Evolutionary conservation across 2,797 vertebrate genomes (phyloP).

Genomic region (Otolemur crassicaudatus): DNA sequence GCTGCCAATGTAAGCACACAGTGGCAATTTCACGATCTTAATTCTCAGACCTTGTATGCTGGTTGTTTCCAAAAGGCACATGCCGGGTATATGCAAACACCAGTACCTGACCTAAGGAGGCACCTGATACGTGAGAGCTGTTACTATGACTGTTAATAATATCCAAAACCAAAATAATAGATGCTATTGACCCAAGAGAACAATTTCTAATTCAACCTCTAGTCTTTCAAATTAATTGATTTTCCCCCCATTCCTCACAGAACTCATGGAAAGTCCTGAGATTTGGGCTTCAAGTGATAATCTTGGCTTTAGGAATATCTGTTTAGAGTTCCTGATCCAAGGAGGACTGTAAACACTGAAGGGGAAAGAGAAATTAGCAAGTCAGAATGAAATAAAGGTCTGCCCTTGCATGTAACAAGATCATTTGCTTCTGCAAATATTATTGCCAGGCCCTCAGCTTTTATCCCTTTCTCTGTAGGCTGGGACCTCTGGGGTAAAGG

Average conservation of each 20-base stretch:
- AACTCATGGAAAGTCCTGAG: not conserved
- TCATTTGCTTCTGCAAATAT: slow-evolving; percentile 35
- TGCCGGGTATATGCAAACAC: not conserved
- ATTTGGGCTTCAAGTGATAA: slow-evolving; percentile 13
- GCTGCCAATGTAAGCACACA: too few relatives aligned
- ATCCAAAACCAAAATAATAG: not conserved
- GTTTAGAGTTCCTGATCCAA: not conserved
- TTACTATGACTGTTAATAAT: not conserved
- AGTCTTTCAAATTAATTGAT: slow-evolving; percentile 44
- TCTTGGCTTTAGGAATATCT: slow-evolving; percentile 51
- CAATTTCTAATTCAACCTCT: slow-evolving; percentile 37
- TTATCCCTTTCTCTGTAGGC: slow-evolving; percentile 59
- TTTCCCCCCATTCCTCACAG: not conserved
- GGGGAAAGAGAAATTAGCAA: slow-evolving; percentile 41
- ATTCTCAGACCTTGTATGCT: not conserved
- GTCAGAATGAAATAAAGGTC: not conserved
- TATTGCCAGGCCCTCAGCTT: slow-evolving; percentile 61
- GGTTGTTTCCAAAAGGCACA: not conserved
- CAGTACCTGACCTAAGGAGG: not conserved
- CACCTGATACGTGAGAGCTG: not conserved
- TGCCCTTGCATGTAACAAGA: not conserved
- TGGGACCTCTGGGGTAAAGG: slow-evolving; percentile 62
- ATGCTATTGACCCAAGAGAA: not conserved
- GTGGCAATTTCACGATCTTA: too few relatives aligned
- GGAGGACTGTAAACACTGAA: slow-evolving; percentile 18